Evolutionary conservation across 2,888 invertebrate species (phyloP).

Genomic region (Taphrorychus bicolor): DNA sequence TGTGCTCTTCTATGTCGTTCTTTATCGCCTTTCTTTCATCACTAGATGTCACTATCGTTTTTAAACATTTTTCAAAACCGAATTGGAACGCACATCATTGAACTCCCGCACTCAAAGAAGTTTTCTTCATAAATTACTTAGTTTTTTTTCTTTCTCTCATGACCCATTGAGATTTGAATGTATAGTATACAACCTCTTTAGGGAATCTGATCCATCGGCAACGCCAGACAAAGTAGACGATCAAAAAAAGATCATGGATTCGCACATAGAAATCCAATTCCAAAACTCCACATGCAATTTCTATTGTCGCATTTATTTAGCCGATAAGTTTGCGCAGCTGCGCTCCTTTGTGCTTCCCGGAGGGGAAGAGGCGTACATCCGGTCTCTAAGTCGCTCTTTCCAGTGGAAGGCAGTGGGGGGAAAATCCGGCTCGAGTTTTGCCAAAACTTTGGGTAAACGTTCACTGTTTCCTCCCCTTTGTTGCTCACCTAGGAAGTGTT

Average conservation of each 20-base stretch:
- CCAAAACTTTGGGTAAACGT: constrained; percentile 71
- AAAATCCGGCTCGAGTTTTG: constrained; percentile 96
- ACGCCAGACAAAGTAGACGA: constrained; percentile 48
- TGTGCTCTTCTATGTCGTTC: too few species aligned
- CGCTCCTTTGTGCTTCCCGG: constrained; percentile 61
- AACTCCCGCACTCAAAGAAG: too few species aligned
- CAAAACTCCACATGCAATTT: constrained; percentile 78
- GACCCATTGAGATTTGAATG: too few species aligned
- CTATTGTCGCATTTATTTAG: constrained; percentile 89
- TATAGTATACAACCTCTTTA: background rate
- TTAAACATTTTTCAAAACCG: background rate
- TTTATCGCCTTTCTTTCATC: too few species aligned
- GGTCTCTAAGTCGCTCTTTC: constrained; percentile 83
- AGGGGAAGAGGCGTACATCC: constrained; percentile 79
- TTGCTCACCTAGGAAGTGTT: too few species aligned
- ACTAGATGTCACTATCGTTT: too few species aligned
- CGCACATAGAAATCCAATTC: constrained; percentile 66
- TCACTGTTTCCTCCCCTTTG: too few species aligned
- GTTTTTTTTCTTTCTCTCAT: too few species aligned
- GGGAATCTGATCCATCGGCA: constrained; percentile 7
- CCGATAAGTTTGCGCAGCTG: constrained; percentile 87
- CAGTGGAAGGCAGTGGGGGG: constrained; percentile 96
- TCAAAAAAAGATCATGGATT: constrained; percentile 52
- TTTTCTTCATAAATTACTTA: too few species aligned
- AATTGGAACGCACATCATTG: too few species aligned